Conservation (phyloP, 2,113 vertebrate species). For the Petrocephalus microphthalmus region DNA sequence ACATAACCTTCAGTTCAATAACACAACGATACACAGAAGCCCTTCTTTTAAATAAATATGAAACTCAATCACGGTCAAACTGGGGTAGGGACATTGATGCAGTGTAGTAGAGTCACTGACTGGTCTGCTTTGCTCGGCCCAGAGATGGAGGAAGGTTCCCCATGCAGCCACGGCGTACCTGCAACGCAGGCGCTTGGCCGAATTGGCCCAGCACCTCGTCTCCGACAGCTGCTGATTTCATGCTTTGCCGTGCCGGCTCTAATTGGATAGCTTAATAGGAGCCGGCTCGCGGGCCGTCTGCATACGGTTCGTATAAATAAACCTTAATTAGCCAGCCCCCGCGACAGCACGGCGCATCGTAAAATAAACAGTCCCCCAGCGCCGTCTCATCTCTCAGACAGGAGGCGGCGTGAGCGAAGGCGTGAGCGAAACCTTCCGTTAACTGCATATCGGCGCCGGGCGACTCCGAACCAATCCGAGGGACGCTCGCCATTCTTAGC, state of each 20-base stretch:
- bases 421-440: background rate
- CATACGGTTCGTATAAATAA: background rate
- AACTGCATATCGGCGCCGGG: no score
- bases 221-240: constrained; percentile 33
- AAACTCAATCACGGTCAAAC: background rate
- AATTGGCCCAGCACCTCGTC: background rate
- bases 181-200: background rate
- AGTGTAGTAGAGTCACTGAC: background rate
- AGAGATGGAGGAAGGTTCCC: background rate
- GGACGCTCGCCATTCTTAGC: background rate
- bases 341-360: background rate
- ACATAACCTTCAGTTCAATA: background rate
- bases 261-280: constrained; percentile 25
- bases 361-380: background rate
- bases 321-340: constrained; percentile 17
- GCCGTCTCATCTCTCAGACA: background rate
- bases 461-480: background rate
- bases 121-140: background rate
- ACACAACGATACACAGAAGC: background rate
- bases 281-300: background rate
- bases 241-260: constrained; percentile 18
- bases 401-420: background rate
- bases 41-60: background rate
- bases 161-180: constrained; percentile 25
- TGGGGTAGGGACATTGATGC: background rate